Base-by-base conservation (phyloP, 2,797 vertebrate genomes). In the Neosilurus mollespiculum region DNA sequence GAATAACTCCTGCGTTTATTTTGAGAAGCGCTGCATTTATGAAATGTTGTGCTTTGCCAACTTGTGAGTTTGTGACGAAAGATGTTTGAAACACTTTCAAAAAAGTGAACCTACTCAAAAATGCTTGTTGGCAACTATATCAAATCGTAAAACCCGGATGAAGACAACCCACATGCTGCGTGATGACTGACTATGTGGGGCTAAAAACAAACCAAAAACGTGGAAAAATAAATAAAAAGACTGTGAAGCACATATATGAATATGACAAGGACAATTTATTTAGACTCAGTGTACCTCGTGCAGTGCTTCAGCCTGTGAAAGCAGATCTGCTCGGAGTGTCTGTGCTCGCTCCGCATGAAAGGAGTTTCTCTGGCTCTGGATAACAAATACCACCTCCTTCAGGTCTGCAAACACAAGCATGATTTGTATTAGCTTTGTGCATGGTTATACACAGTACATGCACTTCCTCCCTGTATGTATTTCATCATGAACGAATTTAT, bases 281-380 rank as follows among this genome's bases (percentile, higher is more conserved):
- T n/a, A 65, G 65, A n/a, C 53, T 37, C 9, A 20, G 6, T 59
- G 22, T 96, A 98, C 98, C 97, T 96, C 93, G 64, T 93, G 90
- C 83, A 96, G 91, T 79, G 86, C 80, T 77, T 86, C 89, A 30
- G 96, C 94, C 91, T 98, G 96, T 77, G 93, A 89, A 77, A 97
- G 92, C 90, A 99, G 94, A 89, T 92, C 93, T 80, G 88, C 90
- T 90, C 92, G 94, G 86, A 92, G 93, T 66, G 94, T 93, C 83
- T 96, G 94, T 14, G 97, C 97, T 93, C 92, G 96, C 88, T 92
- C 94, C 87, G 92, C 95, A 86, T 99, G 97, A 93, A 97, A 97
- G 87, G 95, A 94, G 93, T 97, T 97, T 88, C 95, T 96, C 90
- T 99, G 98, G 91, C 98, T 99, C 93, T 98, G 97, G 93, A 99